Conservation (phyloP, 2,888 invertebrate genomes). For the Alcis repandata region DNA sequence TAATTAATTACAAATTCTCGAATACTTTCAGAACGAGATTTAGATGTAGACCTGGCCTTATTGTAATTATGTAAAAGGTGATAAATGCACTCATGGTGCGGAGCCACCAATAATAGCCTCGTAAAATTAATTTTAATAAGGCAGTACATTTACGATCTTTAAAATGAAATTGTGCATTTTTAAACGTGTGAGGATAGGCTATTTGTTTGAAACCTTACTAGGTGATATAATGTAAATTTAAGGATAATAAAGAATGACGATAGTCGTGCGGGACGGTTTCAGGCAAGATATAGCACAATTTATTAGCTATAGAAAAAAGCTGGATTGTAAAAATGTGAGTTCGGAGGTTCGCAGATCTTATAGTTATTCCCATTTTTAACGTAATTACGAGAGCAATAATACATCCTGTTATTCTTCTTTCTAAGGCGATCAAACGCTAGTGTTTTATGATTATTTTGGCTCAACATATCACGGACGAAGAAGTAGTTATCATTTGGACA, state of each 20-base stretch:
- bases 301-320: slow-evolving; percentile 74
- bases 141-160: background rate
- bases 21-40: slow-evolving; percentile 31
- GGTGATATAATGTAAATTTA: slow-evolving; percentile 78
- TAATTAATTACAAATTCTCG: slow-evolving; percentile 55
- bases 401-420: slow-evolving; percentile 48
- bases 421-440: slow-evolving; percentile 52
- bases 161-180: background rate
- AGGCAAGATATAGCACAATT: slow-evolving; percentile 79
- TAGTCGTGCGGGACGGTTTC: slow-evolving; percentile 67
- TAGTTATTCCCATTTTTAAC: slow-evolving; percentile 46
- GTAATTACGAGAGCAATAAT: slow-evolving; percentile 68
- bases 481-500: slow-evolving; percentile 47
- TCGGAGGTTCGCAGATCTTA: background rate
- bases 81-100: background rate
- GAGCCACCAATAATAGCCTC: background rate
- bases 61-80: background rate
- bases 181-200: slow-evolving; percentile 78
- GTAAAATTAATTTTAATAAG: too few species aligned
- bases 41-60: slow-evolving; percentile 35
- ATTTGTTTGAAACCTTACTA: slow-evolving; percentile 84
- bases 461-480: slow-evolving; percentile 71
- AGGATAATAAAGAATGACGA: slow-evolving; percentile 67
- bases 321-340: slow-evolving; percentile 53
- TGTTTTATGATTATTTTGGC: slow-evolving; percentile 44